Percentiles rank a stretch among this genome's conserved stretches.
These are phyloP conservation scores for Papilio dardanus DNA, from an alignment of 1,140 invertebrate species.

Conservation along the genomic window DNA sequence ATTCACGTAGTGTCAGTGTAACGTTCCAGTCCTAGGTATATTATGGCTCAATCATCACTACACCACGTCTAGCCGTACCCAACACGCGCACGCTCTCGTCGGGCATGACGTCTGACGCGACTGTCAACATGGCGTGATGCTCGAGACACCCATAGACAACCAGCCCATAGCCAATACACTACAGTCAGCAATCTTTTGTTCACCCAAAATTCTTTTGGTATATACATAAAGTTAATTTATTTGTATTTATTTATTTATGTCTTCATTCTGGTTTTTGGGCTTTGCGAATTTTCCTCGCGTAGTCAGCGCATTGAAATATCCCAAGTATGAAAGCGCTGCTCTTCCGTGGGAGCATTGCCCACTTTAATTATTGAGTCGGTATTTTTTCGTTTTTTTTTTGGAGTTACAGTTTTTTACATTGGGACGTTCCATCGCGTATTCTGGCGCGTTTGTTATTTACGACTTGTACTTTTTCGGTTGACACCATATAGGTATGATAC, in stretches of 20 bases:
- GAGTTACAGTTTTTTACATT: slow-evolving; percentile 44
- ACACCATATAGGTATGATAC: slow-evolving; percentile 55
- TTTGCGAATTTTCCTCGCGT: slow-evolving; percentile 47
- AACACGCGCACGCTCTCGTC: no score
- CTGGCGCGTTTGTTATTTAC: slow-evolving; percentile 72
- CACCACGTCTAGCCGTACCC: no score
- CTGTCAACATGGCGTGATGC: no score
- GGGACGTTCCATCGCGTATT: slow-evolving; percentile 39
- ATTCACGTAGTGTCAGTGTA: no score
- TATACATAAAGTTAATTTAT: neutral
- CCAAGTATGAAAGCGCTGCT: slow-evolving; percentile 50
- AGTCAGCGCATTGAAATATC: slow-evolving; percentile 46
- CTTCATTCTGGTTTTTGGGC: slow-evolving; percentile 64
- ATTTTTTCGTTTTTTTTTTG: slow-evolving; percentile 52
- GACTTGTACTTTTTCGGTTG: slow-evolving; percentile 66
- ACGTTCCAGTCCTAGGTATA: no score
- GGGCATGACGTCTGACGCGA: no score
- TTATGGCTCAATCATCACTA: no score
- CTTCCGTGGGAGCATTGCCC: slow-evolving; percentile 56
- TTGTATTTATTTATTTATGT: slow-evolving; percentile 70
- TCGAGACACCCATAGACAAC: no score
- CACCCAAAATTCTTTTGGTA: neutral
- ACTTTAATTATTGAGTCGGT: slow-evolving; percentile 68
- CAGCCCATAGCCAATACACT: no score
- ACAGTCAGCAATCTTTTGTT: neutral